phyloP scores from a whole-genome alignment of 2,113 vertebrate species.

The Nothobranchius kuhntae region DNA sequence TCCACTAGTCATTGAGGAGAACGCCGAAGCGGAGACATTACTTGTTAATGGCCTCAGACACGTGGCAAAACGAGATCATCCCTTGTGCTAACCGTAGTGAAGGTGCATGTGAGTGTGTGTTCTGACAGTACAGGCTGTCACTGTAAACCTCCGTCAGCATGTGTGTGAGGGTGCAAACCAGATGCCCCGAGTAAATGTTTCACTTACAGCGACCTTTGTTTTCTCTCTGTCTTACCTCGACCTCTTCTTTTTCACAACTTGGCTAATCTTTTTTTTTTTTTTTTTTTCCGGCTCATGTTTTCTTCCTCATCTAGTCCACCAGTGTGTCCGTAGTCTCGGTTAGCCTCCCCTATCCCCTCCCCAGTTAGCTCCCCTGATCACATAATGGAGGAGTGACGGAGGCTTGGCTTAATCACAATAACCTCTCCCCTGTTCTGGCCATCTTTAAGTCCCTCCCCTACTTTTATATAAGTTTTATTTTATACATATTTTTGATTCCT shows the following conservation, averaged over 20 bases:
- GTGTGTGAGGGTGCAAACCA: constrained; percentile 37
- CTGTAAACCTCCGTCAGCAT: background rate
- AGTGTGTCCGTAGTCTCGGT: background rate
- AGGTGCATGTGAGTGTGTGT: background rate
- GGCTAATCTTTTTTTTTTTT: background rate
- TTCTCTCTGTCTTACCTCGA: background rate
- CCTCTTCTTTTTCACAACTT: background rate
- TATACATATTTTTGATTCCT: constrained; percentile 13
- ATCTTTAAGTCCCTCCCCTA: constrained; percentile 28
- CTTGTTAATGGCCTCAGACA: too few relatives aligned
- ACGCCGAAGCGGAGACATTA: background rate
- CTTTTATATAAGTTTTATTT: constrained; percentile 10
- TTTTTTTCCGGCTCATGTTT: background rate
- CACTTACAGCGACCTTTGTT: constrained; percentile 53
- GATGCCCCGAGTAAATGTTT: constrained; percentile 55
- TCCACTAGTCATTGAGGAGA: background rate
- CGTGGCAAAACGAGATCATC: background rate
- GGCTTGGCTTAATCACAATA: constrained; percentile 28
- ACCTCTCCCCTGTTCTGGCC: constrained; percentile 18
- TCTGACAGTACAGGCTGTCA: background rate
- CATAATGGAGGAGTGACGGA: constrained; percentile 16
- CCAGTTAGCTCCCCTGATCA: constrained; percentile 15
- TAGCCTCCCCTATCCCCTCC: constrained; percentile 8
- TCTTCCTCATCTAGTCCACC: background rate
- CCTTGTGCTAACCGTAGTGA: background rate